Percentiles rank a stretch among this genome's conserved stretches.
Conservation (phyloP, 1,140 invertebrate genomes). For the Drosophila truncata region DNA sequence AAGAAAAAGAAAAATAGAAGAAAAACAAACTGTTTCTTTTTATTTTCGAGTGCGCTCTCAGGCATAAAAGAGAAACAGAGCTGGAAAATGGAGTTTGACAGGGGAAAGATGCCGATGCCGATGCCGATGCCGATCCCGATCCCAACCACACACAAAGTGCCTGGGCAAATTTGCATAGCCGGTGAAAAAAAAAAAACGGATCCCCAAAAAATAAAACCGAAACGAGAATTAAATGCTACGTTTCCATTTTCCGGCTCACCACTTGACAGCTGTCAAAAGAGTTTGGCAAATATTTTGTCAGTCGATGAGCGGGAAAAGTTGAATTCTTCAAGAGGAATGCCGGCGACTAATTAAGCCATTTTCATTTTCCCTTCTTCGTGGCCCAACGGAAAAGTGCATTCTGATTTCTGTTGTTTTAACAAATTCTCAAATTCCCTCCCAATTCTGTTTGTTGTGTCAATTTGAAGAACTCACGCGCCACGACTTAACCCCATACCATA, state of each 20-base stretch:
- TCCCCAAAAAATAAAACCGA: conserved; percentile 47
- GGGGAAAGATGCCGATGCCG: conserved; percentile 2
- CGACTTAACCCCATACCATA: conserved; percentile 67
- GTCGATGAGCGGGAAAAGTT: conserved; percentile 25
- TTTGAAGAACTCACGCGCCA: conserved; percentile 72
- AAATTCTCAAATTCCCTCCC: conserved; percentile 64
- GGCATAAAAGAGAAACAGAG: conserved; percentile 14
- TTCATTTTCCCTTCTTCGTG: conserved; percentile 18
- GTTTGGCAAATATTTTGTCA: conserved; percentile 78
- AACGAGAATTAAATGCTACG: conserved; percentile 64
- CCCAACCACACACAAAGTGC: conserved; percentile 63
- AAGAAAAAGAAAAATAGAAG: background rate
- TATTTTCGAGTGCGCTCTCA: conserved; percentile 40
- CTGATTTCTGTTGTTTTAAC: conserved; percentile 69
- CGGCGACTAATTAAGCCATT: conserved; percentile 72
- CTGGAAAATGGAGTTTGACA: conserved; percentile 37
- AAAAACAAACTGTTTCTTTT: conserved; percentile 31
- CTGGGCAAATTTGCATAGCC: conserved; percentile 70
- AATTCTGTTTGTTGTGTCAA: conserved; percentile 60
- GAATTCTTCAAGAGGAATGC: conserved; percentile 18
- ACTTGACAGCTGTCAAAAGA: conserved; percentile 82
- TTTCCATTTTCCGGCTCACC: conserved; percentile 60
- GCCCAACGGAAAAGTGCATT: conserved; percentile 55
- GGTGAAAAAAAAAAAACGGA: conserved; percentile 4
- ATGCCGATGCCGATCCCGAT: conserved; percentile 24